Percentiles rank a stretch among this genome's conserved stretches.
Evolutionary conservation across 2,888 invertebrate species (phyloP).

Genomic region (Esperia sulphurella): DNA sequence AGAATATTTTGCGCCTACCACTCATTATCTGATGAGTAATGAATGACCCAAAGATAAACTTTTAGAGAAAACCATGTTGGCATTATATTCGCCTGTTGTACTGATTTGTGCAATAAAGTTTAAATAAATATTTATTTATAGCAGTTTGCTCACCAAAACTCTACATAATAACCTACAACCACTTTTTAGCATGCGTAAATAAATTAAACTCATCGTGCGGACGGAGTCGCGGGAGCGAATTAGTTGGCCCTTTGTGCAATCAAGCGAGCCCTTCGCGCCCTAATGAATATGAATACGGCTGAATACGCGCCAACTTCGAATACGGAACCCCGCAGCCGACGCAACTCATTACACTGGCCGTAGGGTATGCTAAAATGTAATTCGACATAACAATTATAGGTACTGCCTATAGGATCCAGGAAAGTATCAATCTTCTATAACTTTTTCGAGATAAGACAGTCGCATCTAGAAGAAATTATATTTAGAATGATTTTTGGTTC

Average conservation of each 20-base stretch:
- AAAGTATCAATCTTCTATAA: too few relatives aligned
- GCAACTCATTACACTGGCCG: slow-evolving; percentile 52
- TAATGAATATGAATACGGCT: slow-evolving; percentile 76
- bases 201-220: slow-evolving; percentile 54
- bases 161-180: not conserved
- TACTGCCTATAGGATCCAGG: too few relatives aligned
- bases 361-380: slow-evolving; percentile 1
- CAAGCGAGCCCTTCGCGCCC: slow-evolving; percentile 72
- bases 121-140: too few relatives aligned
- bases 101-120: too few relatives aligned
- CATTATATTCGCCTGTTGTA: too few relatives aligned
- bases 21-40: too few relatives aligned
- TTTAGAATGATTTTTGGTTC: too few relatives aligned
- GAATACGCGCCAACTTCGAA: slow-evolving; percentile 53
- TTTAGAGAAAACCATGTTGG: too few relatives aligned
- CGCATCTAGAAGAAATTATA: too few relatives aligned
- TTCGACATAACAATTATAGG: not conserved
- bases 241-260: slow-evolving; percentile 79
- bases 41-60: too few relatives aligned
- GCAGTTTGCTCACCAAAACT: not conserved
- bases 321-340: slow-evolving; percentile 46
- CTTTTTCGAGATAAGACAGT: too few relatives aligned
- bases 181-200: slow-evolving; percentile 38
- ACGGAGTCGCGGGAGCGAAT: slow-evolving; percentile 65
- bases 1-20: too few relatives aligned